phyloP scores from a whole-genome alignment of 2,113 vertebrate genomes.

The Rhinopomastus cyanomelas region DNA sequence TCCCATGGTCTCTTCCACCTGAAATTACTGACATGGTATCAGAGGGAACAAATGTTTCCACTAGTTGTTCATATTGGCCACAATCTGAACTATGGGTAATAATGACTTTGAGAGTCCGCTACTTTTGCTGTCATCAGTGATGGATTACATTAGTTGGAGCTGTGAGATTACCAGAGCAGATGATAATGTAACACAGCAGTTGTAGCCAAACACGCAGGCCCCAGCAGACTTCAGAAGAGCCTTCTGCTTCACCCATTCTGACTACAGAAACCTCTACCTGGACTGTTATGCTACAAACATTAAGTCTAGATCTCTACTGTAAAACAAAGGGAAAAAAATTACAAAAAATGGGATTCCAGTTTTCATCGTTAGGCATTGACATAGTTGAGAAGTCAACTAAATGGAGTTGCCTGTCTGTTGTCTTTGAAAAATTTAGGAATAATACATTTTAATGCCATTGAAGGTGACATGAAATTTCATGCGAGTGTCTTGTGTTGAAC shows the following conservation, averaged over 20 bases:
- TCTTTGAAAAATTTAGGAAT: not conserved
- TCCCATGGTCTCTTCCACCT: not conserved
- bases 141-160: not conserved
- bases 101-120: not conserved
- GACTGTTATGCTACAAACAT: not conserved
- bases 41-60: not conserved
- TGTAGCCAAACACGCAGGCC: accelerated
- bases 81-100: not conserved
- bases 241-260: not conserved
- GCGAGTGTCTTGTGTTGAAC: not conserved
- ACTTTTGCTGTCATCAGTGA: not conserved
- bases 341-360: not conserved
- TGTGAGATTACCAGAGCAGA: not conserved
- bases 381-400: not conserved
- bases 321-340: not conserved
- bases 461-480: not conserved
- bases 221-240: not conserved
- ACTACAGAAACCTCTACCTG: not conserved
- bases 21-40: not conserved
- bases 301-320: not conserved
- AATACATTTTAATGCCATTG: not conserved
- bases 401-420: not conserved
- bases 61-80: not conserved
- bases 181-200: not conserved
- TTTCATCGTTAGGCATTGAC: not conserved